Evolutionary conservation across 1,140 invertebrate genomes (phyloP), one percentile per base, ranked within the genome.

Genomic region (Zaprionus davidi): DNA sequence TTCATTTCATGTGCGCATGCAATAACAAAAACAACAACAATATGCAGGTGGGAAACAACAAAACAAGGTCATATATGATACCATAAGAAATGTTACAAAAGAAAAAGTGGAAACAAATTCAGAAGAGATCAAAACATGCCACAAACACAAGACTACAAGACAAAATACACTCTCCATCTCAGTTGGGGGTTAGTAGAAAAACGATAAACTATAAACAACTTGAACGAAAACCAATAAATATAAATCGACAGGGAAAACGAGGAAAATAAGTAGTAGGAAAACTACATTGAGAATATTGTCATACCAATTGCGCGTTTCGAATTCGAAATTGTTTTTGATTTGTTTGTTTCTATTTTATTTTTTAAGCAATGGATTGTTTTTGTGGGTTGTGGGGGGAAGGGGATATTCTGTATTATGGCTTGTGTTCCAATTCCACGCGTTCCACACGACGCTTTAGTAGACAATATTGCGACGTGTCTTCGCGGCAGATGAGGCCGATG

Each of bases 1-100:
- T 34, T 34, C 17, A 58, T 1, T 46, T 20, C 12, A 7, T 41
- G 41, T 78, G 81, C 68, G 57, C 82, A 87, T 84, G 87, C 82
- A 83, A 87, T 81, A 83, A 90, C 83, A 92, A 76, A 70, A 88
- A 84, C 91, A 92, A 91, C 74, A 82, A 82, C 78, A 88, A 73
- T 46, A 76, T 62, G 15, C 59, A 38, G n/a, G 22, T 20, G 9
- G 65, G 58, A 70, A 13, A 57, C 44, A 81, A 65, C 46, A 74
- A 60, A 77, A n/a, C 60, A 26, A 59, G 44, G 38, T 46, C 41
- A 34, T 13, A 55, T 41, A 55, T 31, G 17, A 7, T 20, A 28
- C 26, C 26, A 28, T 28, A 28, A 7, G 11, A 34, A 5, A 44
- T 44, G 26, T n/a, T 46, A 56, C 5, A 56, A 28, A 41, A 26